Conservation (phyloP, 2,888 invertebrate genomes). For the Stenolophus ochropezus region DNA sequence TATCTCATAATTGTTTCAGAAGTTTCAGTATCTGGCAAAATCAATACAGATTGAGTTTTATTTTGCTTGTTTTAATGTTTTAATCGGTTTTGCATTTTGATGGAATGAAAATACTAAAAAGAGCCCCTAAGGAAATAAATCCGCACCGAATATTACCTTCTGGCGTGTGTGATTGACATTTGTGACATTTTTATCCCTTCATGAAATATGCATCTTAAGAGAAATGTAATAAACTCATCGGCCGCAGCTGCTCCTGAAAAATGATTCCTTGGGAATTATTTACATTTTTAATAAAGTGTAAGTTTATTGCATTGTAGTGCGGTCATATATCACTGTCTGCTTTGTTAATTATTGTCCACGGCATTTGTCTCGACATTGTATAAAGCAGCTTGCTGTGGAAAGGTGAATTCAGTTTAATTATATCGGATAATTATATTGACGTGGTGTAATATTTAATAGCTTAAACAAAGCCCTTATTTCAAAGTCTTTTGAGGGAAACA, state of each 20-base stretch:
- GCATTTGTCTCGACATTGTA: neutral
- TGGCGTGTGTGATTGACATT: neutral
- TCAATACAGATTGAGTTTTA: too few relatives aligned
- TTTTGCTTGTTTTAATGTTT: neutral
- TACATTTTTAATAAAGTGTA: neutral
- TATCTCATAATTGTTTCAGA: neutral
- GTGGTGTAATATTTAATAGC: neutral
- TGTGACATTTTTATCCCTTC: neutral
- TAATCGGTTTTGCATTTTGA: neutral
- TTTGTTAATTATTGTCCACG: neutral
- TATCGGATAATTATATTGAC: conserved; percentile 22
- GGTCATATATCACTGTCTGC: neutral
- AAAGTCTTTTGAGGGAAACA: neutral
- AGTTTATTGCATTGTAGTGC: neutral
- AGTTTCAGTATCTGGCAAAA: neutral
- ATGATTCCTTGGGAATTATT: neutral
- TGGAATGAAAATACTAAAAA: neutral
- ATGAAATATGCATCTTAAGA: conserved; percentile 1
- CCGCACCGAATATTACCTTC: neutral
- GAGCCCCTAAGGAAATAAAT: neutral
- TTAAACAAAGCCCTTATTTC: neutral
- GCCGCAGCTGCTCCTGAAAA: neutral
- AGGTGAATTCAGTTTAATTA: conserved; percentile 31
- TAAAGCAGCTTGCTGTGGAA: neutral
- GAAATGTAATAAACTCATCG: neutral